Evolutionary conservation across 1,140 invertebrate species (phyloP), one percentile per base, ranked within the genome.

Genomic region (Bacillus rossius): DNA sequence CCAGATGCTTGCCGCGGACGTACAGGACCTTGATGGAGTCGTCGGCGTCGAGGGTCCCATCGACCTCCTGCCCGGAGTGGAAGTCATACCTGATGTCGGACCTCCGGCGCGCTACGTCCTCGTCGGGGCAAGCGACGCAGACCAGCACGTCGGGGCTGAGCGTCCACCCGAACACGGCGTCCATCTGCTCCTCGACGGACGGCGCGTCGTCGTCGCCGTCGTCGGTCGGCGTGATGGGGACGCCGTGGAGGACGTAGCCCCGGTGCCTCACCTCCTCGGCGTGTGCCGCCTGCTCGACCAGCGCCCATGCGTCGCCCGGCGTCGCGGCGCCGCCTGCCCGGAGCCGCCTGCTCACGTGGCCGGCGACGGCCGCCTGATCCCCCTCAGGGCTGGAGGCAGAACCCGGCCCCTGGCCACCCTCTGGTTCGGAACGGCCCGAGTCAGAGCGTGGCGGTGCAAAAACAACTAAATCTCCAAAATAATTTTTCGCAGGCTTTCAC

Each of bases 211-310:
- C 60, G 57, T 68, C 66, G 53, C 65, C 73, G 55, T 64, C 60
- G 57, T 68, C 66, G 42, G 74, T 73, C 2, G 73, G 72, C 37
- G 83, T 69, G 14, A 84, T 55, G n/a, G 83, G 82, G 40, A 83
- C 62, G 14, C 80, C 81, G 38, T 79, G 78, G 55, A 84, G 64
- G 7, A 84, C 71, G 71, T 79, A 83, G 16, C 83, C 82, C 63
- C 77, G 72, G 65, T 84, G 79, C 58, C 70, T 64, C 19, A 79
- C 68, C n/a, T 71, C 73, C 16, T 75, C 68, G 19, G 73, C 75
- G 59, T 75, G 64, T 2, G 82, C 57, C 62, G 77, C 76, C 55
- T 68, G 65, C 48, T 78, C 69, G 14, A 84, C 66, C 14, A 82
- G 64, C 61, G 72, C 64, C 37, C 79, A 55, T 19, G 82, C 69